Evolutionary conservation across 2,797 vertebrate genomes (phyloP), one percentile per base, ranked within the genome.

Genomic region (Syngnathus acus): DNA sequence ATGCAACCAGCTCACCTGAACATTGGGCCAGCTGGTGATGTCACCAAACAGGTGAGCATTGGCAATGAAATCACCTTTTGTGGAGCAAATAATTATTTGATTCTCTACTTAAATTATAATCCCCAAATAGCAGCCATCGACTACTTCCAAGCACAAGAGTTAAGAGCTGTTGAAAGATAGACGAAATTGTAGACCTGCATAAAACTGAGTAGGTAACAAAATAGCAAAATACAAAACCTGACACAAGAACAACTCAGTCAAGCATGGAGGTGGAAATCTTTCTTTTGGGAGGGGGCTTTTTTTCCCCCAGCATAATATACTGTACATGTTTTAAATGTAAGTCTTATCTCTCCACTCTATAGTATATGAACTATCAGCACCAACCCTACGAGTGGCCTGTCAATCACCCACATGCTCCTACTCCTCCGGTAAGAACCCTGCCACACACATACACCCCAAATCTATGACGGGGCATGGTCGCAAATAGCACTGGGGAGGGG

Each of bases 311-410:
- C 13, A 54, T 23, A 37, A 57, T 32, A 17, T 37, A 2, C 21
- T 13, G 21, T 32, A 14, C 37, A 5, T 58, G 32, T 53, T 53
- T 23, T 53, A 21, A 37, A 58, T 58, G 32, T 8, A 17, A 17
- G 54, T 23, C 13, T 32, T 17, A 16, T 16, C 14, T 37, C 32
- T 38, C 32, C 19, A 10, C 38, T 61, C 58, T 11, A n/a, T 39
- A 61, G 58, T 61, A 21, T 21, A n/a, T 61, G 38, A 61, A 61
- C 39, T 21, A 61, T 42, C 58, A 61, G 38, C 23, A 40, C 19
- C 19, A 19, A 37, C 8, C n/a, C 38, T 37, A 37, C 8, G 58
- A 61, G 58, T 61, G 58, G 58, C 39, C 58, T 61, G 19, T 61
- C n/a, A 42, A 42, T 42, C n/a, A 61, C 11, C 59, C n/a, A 10